A percentile compares a stretch with the other conserved stretches of the same genome.
Conservation (phyloP, 2,797 vertebrate species). For the Eremophila alpestris region DNA sequence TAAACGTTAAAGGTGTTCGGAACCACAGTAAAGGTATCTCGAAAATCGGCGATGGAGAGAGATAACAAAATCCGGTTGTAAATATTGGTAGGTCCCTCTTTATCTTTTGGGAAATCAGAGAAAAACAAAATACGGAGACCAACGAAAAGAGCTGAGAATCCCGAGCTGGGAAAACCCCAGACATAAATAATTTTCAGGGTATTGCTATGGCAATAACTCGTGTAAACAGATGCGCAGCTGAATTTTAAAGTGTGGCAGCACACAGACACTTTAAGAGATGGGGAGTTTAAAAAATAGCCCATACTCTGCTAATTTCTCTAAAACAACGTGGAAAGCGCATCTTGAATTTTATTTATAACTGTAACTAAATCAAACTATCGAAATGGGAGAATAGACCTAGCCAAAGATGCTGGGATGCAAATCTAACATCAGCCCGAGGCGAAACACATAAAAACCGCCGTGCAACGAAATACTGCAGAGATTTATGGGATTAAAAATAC, state of each 20-base stretch:
- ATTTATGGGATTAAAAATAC: neutral
- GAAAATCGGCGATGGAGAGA: neutral
- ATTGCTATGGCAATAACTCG: neutral
- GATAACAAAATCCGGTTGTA: neutral
- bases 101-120: neutral
- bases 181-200: neutral
- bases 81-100: neutral
- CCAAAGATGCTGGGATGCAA: neutral
- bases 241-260: neutral
- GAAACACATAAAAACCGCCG: neutral
- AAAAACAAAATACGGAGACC: neutral
- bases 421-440: neutral
- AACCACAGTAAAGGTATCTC: neutral
- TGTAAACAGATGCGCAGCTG: neutral
- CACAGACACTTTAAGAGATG: neutral
- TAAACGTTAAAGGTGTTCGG: neutral
- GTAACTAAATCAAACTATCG: neutral
- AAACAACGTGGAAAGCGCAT: rapidly evolving
- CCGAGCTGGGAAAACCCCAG: neutral
- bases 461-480: neutral
- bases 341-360: neutral
- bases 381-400: neutral
- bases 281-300: neutral
- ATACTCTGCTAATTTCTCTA: neutral
- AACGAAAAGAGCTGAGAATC: neutral